These are phyloP conservation scores for Nomada ferruginata DNA, from an alignment of 2,888 invertebrate species.

Conservation along the genomic window DNA sequence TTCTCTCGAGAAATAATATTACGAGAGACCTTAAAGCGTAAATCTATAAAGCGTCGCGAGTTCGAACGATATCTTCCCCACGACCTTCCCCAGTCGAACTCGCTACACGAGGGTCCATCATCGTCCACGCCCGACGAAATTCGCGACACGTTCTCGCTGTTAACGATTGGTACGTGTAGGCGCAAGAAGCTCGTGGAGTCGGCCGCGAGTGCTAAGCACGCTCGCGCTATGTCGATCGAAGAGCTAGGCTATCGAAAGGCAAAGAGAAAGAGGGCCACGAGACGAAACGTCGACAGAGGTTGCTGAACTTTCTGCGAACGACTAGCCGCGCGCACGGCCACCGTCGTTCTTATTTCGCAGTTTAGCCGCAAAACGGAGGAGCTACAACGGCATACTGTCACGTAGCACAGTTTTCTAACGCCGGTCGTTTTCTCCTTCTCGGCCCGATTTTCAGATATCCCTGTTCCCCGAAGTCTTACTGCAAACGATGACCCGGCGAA, in stretches of 20 bases:
- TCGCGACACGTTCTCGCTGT: constrained; percentile 40
- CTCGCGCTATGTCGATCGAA: constrained; percentile 9
- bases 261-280: constrained; percentile 39
- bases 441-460: background rate
- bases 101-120: constrained; percentile 2
- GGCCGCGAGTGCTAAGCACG: constrained; percentile 11
- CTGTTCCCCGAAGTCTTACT: background rate
- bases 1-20: constrained; percentile 14
- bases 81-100: constrained; percentile 10
- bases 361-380: constrained; percentile 50
- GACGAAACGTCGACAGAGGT: constrained; percentile 63
- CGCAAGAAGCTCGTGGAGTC: background rate
- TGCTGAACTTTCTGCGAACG: constrained; percentile 70
- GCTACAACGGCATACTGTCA: constrained; percentile 52
- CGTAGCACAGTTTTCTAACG: constrained; percentile 21
- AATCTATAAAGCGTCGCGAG: too few relatives aligned
- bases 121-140: constrained; percentile 11
- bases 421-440: constrained; percentile 30
- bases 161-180: background rate
- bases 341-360: constrained; percentile 62
- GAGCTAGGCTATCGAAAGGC: constrained; percentile 22
- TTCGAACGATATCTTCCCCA: too few relatives aligned
- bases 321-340: constrained; percentile 23
- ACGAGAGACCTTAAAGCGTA: background rate
- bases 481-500: background rate